Base-by-base conservation (phyloP, 53 echinoderm and acorn worm species). In the Mesocentrotus franciscanus region DNA sequence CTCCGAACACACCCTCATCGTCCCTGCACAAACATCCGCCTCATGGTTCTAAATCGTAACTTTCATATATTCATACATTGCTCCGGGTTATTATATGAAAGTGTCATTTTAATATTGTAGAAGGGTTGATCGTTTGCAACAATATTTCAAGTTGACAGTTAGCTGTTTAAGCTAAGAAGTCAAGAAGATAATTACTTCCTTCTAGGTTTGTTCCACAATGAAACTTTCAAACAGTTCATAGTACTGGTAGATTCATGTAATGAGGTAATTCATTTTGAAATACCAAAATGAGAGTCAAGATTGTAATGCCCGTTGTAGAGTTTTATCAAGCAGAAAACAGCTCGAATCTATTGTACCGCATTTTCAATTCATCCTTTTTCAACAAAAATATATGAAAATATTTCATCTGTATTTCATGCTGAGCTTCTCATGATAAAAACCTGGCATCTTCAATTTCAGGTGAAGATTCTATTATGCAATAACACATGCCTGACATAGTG, bases 391-490 rank as follows among this genome's bases (percentile, higher is more conserved):
- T 57, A 27, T 10, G 15, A 81, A 81, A 18, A 81, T 81, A 81
- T 81, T 81, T 58, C 57, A 26, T 15, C 87, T 58, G n/a, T 11
- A 27, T 39, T 39, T 27, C 87, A 57, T 87, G 59, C 87, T 58
- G 27, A 87, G 87, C 10, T 39, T 81, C 81, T 81, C 58, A 58
- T 57, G 87, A 81, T 87, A 29, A n/a, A n/a, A 87, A 57, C 58
- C 58, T 87, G 87, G n/a, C 87, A 57, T 87, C 87, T 57, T 87
- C 87, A n/a, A 87, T 26, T 87, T 87, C 59, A 8, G 56, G 59
- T 87, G 59, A 87, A 87, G 58, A 87, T 87, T 87, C 58, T 42
- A 42, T 81, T 81, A 81, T 81, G 36, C 81, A 81, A 87, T 87
- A 58, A 87, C 87, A 84, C 84, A 87, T 58, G 87, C 10, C 87